Base-by-base conservation (phyloP, 2,888 invertebrate genomes). In the Lasioglossum vierecki region DNA sequence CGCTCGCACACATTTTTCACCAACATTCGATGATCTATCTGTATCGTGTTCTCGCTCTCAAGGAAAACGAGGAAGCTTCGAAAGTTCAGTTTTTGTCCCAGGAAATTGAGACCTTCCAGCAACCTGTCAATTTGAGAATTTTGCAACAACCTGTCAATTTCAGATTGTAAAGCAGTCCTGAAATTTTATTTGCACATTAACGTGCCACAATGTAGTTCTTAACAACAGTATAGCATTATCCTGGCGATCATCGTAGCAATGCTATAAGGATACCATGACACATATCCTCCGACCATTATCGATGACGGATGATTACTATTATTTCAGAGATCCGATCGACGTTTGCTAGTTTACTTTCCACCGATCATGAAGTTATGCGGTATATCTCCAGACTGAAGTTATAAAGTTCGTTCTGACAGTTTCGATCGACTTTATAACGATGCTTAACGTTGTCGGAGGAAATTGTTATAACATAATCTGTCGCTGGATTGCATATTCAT, bases 261-360 rank as follows among this genome's bases (percentile, higher is more conserved):
- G 39, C 41, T 41, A 70, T n/a, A n/a, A 22, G 70, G 70, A 70
- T 70, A 70, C 41, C 70, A 41, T 70, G 70, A 63, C 63, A 63
- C 63, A 70, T 70, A 41, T 70, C 41, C 70, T 22, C 71, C 44
- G 44, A 44, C 41, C 41, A 71, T 71, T 71, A 71, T 71, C 44
- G 71, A 46, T 71, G 26, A 71, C 71, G 44, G 22, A 22, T 22
- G 39, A 71, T 71, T n/a, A 71, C 71, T 71, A 71, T 71, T 44
- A 71, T 71, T 71, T 39, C n/a, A n/a, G n/a, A 70, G 70, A 70
- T 70, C 70, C n/a, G 70, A 70, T 70, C 70, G 41, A 41, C 70
- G 70, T 41, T 70, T 68, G 35, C 66, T 35, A 68, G 66, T 68
- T 39, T 70, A 70, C 70, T 41, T 39, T 39, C 41, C 70, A 41